These are phyloP conservation scores for Onthophagus taurus DNA, from an alignment of 1,140 invertebrate genomes.

Conservation along the genomic window DNA sequence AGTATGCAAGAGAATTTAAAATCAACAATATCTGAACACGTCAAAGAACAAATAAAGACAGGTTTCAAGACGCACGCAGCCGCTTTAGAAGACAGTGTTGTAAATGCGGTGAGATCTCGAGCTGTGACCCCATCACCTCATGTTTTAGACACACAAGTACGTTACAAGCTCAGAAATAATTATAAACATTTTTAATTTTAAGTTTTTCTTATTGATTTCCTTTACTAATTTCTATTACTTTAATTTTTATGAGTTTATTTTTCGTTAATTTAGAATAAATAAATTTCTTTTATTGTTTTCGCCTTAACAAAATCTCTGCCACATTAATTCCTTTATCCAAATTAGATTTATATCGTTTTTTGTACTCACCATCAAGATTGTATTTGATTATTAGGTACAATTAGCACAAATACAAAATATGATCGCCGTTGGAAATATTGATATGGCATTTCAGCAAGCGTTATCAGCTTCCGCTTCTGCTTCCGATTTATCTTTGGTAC, in stretches of 20 bases:
- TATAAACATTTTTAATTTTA: too few species aligned
- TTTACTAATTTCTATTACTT: too few species aligned
- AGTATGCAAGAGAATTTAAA: conserved; percentile 37
- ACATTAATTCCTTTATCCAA: too few species aligned
- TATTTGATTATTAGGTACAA: conserved; percentile 37
- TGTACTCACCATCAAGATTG: too few species aligned
- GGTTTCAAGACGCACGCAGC: conserved; percentile 50
- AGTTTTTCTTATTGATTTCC: too few species aligned
- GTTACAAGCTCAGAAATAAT: conserved; percentile 17
- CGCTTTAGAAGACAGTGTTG: conserved; percentile 46
- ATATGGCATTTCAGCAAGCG: conserved; percentile 83
- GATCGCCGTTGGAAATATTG: conserved; percentile 64
- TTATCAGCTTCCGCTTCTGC: conserved; percentile 67
- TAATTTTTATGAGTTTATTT: neutral
- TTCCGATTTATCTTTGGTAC: conserved; percentile 73
- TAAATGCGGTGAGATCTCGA: conserved; percentile 53
- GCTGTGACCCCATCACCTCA: conserved; percentile 55
- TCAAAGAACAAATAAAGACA: conserved; percentile 47
- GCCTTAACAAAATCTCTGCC: neutral
- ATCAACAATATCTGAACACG: conserved; percentile 31
- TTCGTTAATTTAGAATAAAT: conserved; percentile 12
- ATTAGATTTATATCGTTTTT: too few species aligned
- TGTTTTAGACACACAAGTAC: conserved; percentile 48
- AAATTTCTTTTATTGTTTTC: conserved; percentile 7
- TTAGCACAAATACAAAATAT: conserved; percentile 64